Evolutionary conservation across 2,888 invertebrate species (phyloP), one percentile per base, ranked within the genome.

Genomic region (Nipponacmea schrenckii): DNA sequence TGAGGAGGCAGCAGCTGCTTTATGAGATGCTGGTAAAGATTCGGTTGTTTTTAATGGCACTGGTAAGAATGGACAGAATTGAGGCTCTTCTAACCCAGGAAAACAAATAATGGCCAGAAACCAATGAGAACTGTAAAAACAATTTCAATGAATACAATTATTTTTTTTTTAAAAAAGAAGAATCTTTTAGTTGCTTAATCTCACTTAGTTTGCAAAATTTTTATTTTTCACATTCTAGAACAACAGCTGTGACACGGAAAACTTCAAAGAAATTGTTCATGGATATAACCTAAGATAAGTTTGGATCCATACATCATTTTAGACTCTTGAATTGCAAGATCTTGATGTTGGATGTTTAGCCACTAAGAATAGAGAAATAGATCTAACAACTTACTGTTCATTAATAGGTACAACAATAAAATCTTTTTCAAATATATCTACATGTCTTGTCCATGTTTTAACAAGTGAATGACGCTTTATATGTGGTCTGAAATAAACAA

Each of bases 331-430:
- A n/a, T n/a, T n/a, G n/a, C n/a, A n/a, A n/a, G n/a, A n/a, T n/a
- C n/a, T n/a, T n/a, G n/a, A n/a, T n/a, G n/a, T n/a, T n/a, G n/a
- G n/a, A n/a, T n/a, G n/a, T n/a, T n/a, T n/a, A n/a, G n/a, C n/a
- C n/a, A n/a, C n/a, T n/a, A n/a, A n/a, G n/a, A n/a, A n/a, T n/a
- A n/a, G n/a, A n/a, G n/a, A n/a, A n/a, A n/a, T n/a, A n/a, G n/a
- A n/a, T n/a, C n/a, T n/a, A n/a, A n/a, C n/a, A 26, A 88, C 90
- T 89, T 85, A 96, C 91, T 96, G 95, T 90, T 98, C 97, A 91
- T 98, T 98, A 70, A 99, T 97, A 78, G 99, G 99, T 88, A 99
- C 94, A 78, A 99, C 93, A 75, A 99, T 93, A 88, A 94, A 98
- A 89, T 98, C 98, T 91, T 98, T 98, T 66, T 94, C 93, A 90